These are phyloP conservation scores for Xestia c-nigrum DNA, from an alignment of 2,888 invertebrate species.

Conservation along the genomic window DNA sequence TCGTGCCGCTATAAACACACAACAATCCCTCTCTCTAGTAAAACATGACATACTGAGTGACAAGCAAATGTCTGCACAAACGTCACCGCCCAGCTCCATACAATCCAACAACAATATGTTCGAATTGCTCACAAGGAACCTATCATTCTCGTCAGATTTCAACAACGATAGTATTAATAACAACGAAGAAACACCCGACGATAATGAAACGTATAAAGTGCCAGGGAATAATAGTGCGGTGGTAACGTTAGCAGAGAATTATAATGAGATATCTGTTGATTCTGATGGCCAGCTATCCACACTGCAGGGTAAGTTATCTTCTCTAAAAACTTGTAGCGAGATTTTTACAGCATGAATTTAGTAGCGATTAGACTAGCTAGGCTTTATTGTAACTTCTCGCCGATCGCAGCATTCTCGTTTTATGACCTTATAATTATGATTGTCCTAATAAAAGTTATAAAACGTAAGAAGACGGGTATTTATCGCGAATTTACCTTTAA, in stretches of 20 bases:
- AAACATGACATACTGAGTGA: conserved; percentile 86
- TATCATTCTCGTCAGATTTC: conserved; percentile 88
- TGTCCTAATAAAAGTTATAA: too few species aligned
- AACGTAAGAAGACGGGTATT: too few species aligned
- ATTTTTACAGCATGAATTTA: background rate
- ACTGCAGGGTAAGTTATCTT: conserved; percentile 81
- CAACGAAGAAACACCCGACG: conserved; percentile 78
- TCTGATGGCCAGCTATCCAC: conserved; percentile 87
- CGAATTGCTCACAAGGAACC: conserved; percentile 86
- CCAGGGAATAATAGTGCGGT: conserved; percentile 85
- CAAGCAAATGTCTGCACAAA: conserved; percentile 73
- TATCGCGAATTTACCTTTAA: too few species aligned
- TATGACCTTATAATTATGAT: background rate
- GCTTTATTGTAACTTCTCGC: background rate
- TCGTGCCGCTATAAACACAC: conserved; percentile 79
- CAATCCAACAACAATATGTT: conserved; percentile 82
- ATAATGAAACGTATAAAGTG: conserved; percentile 88
- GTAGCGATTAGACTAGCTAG: background rate
- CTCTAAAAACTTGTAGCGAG: background rate
- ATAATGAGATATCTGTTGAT: conserved; percentile 88
- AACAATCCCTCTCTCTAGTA: conserved; percentile 83
- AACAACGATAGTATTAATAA: conserved; percentile 89
- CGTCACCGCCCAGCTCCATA: conserved; percentile 70
- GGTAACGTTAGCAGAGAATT: conserved; percentile 83
- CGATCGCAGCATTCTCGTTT: background rate